phyloP scores from a whole-genome alignment of 2,797 vertebrate species.

The Gymnoscopelus microlampas region DNA sequence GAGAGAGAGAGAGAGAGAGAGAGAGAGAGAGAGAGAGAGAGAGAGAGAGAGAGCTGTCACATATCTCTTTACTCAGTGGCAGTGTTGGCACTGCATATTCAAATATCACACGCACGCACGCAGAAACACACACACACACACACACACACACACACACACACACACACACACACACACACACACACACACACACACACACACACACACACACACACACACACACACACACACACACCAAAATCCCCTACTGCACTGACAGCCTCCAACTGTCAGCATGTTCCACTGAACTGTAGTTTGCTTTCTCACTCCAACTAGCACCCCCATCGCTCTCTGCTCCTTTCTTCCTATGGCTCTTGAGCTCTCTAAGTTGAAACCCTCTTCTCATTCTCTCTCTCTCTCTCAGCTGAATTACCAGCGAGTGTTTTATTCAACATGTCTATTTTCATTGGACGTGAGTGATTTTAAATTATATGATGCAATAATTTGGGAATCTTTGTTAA shows the following conservation, averaged over 20 bases:
- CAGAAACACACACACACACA: neutral
- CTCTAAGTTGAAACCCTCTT: no score
- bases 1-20: neutral
- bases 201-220: neutral
- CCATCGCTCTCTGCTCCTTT: conserved; percentile 30
- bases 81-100: conserved; percentile 60
- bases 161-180: neutral
- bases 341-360: neutral
- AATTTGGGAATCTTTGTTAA: no score
- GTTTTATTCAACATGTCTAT: no score
- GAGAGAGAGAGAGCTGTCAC: conserved; percentile 39
- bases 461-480: no score
- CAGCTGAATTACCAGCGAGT: no score
- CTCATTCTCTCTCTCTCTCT: conserved; percentile 3
- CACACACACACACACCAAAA: conserved; percentile 23
- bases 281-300: neutral
- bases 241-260: conserved; percentile 45
- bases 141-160: conserved; percentile 6
- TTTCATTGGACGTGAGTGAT: no score
- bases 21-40: conserved; percentile 18
- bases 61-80: conserved; percentile 47
- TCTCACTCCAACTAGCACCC: no score
- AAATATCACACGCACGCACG: conserved; percentile 46
- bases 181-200: conserved; percentile 3
- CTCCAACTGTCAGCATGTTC: conserved; percentile 49